A percentile compares a stretch with the other conserved stretches of the same genome.
These are phyloP conservation scores for Lichenostomus cassidix DNA, from an alignment of 2,113 vertebrate genomes.

Conservation along the genomic window DNA sequence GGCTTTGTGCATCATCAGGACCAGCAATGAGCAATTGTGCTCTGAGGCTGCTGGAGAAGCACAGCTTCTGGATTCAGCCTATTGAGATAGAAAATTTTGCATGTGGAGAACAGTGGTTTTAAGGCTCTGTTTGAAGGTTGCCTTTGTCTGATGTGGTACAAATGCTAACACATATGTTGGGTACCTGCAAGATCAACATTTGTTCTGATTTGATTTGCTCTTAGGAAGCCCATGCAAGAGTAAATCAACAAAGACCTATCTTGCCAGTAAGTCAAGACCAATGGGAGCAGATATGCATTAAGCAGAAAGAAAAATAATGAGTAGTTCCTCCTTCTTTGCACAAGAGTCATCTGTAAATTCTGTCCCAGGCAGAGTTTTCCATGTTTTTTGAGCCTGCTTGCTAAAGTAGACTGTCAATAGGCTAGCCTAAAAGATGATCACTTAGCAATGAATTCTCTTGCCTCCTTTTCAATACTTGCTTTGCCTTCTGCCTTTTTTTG, in stretches of 20 bases:
- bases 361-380: neutral
- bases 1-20: neutral
- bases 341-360: neutral
- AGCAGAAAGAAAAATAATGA: neutral
- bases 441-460: conserved; percentile 4
- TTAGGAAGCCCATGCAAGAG: neutral
- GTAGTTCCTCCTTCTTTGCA: neutral
- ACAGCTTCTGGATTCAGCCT: neutral
- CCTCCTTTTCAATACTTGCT: conserved; percentile 20
- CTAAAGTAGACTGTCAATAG: neutral
- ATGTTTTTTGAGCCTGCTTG: neutral
- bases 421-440: neutral
- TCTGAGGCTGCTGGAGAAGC: neutral
- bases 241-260: neutral
- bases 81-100: neutral
- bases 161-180: rapidly evolving
- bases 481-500: conserved; percentile 48
- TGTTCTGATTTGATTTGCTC: neutral
- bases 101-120: neutral
- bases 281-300: neutral
- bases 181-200: neutral
- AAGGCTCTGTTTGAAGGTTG: neutral
- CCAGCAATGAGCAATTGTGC: rapidly evolving
- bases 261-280: neutral
- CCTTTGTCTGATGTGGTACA: neutral